Percentiles rank a stretch among this genome's conserved stretches.
Evolutionary conservation across 2,113 vertebrate genomes (phyloP).

Genomic region (Propithecus coquereli): DNA sequence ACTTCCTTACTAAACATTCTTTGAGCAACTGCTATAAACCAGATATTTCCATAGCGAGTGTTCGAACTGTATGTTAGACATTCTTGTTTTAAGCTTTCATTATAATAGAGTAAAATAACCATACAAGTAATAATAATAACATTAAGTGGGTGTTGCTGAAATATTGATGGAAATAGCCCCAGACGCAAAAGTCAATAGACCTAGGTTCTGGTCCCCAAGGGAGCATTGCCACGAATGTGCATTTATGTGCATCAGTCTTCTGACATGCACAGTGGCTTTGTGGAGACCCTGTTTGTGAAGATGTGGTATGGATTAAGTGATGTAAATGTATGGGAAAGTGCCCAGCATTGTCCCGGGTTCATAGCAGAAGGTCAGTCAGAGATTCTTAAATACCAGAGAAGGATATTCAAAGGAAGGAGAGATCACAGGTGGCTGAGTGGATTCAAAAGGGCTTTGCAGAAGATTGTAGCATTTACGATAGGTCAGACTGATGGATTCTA

Average conservation of each 20-base stretch:
- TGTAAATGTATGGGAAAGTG: background rate
- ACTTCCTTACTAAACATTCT: background rate
- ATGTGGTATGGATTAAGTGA: background rate
- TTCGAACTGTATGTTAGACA: background rate
- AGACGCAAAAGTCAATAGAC: background rate
- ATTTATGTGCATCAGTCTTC: background rate
- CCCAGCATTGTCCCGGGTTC: background rate
- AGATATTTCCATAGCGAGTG: background rate
- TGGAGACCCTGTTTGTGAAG: background rate
- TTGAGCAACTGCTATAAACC: background rate
- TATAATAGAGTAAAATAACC: background rate
- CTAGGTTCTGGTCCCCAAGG: background rate
- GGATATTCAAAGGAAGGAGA: background rate
- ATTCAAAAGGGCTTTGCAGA: background rate
- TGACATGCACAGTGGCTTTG: background rate
- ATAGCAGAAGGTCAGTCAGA: background rate
- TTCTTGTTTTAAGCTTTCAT: background rate
- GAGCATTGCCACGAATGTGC: background rate
- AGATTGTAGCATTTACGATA: background rate
- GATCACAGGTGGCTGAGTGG: background rate
- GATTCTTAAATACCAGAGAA: background rate
- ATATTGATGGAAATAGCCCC: background rate
- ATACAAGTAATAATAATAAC: background rate
- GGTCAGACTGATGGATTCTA: background rate
- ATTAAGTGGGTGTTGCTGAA: background rate